Base-by-base conservation (phyloP, 2,888 invertebrate species). In the Dryomyza anilis region DNA sequence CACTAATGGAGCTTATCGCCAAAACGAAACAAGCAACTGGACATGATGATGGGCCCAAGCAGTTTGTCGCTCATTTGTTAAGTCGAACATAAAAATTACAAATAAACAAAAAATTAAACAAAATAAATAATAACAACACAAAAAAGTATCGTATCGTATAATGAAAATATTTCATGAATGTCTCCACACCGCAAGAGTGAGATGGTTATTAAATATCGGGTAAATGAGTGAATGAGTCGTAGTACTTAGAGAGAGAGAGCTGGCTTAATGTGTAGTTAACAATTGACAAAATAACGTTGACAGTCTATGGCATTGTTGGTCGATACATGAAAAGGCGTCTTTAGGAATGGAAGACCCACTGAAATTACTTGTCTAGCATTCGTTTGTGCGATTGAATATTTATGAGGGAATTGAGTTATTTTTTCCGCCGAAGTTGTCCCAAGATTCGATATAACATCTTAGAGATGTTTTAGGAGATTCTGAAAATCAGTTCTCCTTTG, bases 1-100 rank as follows among this genome's bases (percentile, higher is more conserved):
- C 80, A 79, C 81, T 81, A 81, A 81, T 81, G 81, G 81, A 81
- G 79, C 78, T 81, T 81, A 81, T 81, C 81, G 75, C 71, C 53
- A 78, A 77, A 77, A 78, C 76, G 77, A 78, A 77, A 77, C 76
- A 74, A 78, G 77, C 77, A 78, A 78, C 78, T 70, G 79, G 72
- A 69, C 68, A 70, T 62, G 60, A 65, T 62, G 66, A 29, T 45
- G n/a, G 16, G 21, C 19, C 19, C 30, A 36, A 56, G 29, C 27
- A 33, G 43, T 56, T 30, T 56, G 56, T 56, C 33, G 56, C 30
- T 63, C 63, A 63, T 63, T 63, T 63, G 63, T 63, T 63, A 39
- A 46, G 23, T n/a, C n/a, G n/a, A n/a, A n/a, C n/a, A n/a, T n/a
- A n/a, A n/a, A 7, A 52, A 23, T 25, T 16, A 52, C 50, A 27